phyloP scores from a whole-genome alignment of 2,113 vertebrate genomes.

The Promerops cafer region DNA sequence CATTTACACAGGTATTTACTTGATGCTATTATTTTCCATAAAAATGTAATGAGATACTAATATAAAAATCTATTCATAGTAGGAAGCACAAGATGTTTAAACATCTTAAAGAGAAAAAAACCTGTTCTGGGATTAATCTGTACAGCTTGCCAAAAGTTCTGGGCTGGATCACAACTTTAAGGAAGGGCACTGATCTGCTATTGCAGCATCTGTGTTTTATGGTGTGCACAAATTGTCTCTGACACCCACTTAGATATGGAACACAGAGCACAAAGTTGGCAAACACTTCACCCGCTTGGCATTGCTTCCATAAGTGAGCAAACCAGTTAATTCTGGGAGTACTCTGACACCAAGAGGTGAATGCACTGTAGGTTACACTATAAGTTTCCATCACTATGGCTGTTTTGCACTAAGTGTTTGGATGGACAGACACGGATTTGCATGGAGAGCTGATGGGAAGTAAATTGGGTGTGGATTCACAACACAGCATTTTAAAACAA shows the following conservation, averaged over 20 bases:
- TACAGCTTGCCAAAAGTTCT: neutral
- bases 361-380: neutral
- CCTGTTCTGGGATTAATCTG: neutral
- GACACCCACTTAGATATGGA: neutral
- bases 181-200: neutral
- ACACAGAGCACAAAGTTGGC: neutral
- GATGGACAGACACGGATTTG: neutral
- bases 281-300: neutral
- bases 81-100: neutral
- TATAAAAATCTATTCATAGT: neutral
- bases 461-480: neutral
- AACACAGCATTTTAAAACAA: neutral
- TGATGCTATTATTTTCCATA: neutral
- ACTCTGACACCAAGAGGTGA: neutral
- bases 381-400: neutral
- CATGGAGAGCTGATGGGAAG: neutral
- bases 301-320: neutral
- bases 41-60: neutral
- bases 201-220: neutral
- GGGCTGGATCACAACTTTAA: neutral
- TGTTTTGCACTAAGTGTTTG: neutral
- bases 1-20: neutral
- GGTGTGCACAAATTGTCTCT: neutral
- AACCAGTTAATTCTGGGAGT: neutral
- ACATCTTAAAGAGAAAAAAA: neutral